These are phyloP conservation scores for Peromyscus eremicus DNA, from an alignment of 2,797 vertebrate genomes.

Conservation along the genomic window DNA sequence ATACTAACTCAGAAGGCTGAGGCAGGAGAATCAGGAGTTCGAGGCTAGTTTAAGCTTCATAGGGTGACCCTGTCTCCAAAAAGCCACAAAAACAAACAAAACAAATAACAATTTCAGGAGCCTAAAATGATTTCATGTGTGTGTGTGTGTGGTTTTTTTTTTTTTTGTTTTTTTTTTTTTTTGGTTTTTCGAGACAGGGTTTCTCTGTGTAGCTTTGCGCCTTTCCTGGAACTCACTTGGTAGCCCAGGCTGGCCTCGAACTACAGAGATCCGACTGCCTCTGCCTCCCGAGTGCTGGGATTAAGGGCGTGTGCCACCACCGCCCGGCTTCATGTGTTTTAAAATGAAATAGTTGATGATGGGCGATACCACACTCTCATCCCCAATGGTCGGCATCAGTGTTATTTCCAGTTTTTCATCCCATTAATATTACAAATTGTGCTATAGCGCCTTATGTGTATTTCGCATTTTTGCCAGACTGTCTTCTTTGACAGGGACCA, in stretches of 20 bases:
- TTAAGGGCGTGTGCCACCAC: too few relatives aligned
- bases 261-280: too few relatives aligned
- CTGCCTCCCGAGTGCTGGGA: too few relatives aligned
- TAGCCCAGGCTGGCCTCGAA: too few relatives aligned
- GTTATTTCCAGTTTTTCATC: neutral
- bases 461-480: neutral
- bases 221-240: too few relatives aligned
- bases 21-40: neutral
- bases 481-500: neutral
- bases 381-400: neutral
- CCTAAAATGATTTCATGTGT: neutral
- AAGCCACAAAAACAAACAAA: slow-evolving; percentile 9
- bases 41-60: neutral
- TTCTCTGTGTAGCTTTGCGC: too few relatives aligned
- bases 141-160: too few relatives aligned
- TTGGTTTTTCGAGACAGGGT: too few relatives aligned
- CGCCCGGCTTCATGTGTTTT: too few relatives aligned
- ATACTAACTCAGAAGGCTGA: neutral
- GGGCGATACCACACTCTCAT: too few relatives aligned
- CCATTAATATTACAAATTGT: neutral
- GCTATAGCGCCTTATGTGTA: neutral
- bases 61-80: neutral
- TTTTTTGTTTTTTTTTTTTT: too few relatives aligned
- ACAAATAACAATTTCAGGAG: neutral
- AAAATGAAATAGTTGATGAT: neutral